phyloP scores from a whole-genome alignment of 2,113 vertebrate genomes.

The Gopherus flavomarginatus region DNA sequence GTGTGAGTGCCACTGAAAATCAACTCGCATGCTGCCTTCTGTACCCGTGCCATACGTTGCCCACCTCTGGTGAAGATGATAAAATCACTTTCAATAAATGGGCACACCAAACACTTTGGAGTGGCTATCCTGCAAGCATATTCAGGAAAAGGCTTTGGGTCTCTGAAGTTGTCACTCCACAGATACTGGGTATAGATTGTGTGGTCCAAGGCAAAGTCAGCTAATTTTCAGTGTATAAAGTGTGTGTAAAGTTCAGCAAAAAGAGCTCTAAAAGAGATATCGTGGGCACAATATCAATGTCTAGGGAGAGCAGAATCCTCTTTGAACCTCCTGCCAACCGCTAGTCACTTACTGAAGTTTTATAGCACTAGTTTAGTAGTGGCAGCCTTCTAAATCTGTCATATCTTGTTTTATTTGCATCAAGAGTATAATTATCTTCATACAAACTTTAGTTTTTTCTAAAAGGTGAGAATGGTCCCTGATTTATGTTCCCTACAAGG shows the following conservation, averaged over 20 bases:
- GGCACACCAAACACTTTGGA: neutral
- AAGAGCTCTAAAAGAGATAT: conserved; percentile 50
- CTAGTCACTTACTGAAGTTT: conserved; percentile 64
- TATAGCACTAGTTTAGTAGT: conserved; percentile 48
- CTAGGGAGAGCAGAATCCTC: conserved; percentile 12
- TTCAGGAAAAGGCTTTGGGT: neutral
- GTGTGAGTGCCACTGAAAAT: too few species aligned
- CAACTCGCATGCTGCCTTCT: too few species aligned
- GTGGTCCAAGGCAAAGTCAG: neutral
- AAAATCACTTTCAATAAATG: neutral
- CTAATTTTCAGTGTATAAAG: neutral
- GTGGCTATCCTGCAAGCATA: neutral
- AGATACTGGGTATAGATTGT: conserved; percentile 12
- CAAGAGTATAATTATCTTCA: conserved; percentile 65
- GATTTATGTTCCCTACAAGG: conserved; percentile 71
- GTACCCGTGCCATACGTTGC: too few species aligned
- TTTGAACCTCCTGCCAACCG: conserved; percentile 68
- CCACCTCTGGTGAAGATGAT: neutral
- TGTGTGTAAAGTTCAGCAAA: conserved; percentile 26
- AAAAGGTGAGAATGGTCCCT: conserved; percentile 47
- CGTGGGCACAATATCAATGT: conserved; percentile 39
- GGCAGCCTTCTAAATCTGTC: conserved; percentile 57
- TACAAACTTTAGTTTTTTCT: conserved; percentile 48
- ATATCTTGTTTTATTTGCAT: conserved; percentile 73
- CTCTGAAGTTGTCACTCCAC: conserved; percentile 11